These are phyloP conservation scores for Hippoglossus hippoglossus DNA, from an alignment of 2,797 vertebrate species.

Conservation along the genomic window DNA sequence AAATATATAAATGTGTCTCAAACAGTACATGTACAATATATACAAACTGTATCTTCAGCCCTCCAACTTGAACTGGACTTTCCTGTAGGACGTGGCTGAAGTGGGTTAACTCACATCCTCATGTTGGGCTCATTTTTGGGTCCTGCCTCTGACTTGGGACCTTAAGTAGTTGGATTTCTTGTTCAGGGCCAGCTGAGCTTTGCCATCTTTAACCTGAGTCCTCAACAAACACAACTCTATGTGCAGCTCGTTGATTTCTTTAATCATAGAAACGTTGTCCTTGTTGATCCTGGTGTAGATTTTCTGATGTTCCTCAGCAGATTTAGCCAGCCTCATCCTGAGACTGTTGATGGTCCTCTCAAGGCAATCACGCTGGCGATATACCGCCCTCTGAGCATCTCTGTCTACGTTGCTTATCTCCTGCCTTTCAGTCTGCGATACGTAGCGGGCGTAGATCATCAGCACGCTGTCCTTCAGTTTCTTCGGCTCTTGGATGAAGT, in stretches of 20 bases:
- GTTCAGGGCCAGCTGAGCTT: conserved; percentile 38
- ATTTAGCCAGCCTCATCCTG: conserved; percentile 84
- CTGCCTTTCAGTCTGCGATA: conserved; percentile 83
- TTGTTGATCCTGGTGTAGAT: conserved; percentile 86
- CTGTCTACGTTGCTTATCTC: conserved; percentile 80
- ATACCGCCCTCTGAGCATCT: conserved; percentile 83
- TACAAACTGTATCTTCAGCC: too few species aligned
- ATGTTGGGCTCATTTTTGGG: not conserved
- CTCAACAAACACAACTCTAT: conserved; percentile 83
- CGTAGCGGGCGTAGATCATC: conserved; percentile 84
- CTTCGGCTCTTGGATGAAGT: conserved; percentile 89
- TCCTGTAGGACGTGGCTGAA: not conserved
- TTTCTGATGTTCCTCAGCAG: conserved; percentile 83
- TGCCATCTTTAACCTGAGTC: conserved; percentile 78
- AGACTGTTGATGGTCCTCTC: conserved; percentile 87
- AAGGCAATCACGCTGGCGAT: conserved; percentile 84
- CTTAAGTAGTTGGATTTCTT: conserved; percentile 48
- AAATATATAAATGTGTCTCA: too few species aligned
- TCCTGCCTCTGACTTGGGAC: conserved; percentile 9
- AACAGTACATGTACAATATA: too few species aligned
- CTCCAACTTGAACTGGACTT: not conserved
- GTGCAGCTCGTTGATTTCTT: conserved; percentile 89
- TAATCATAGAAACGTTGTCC: conserved; percentile 91
- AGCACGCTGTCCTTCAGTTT: conserved; percentile 87
- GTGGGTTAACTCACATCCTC: not conserved